These are phyloP conservation scores for Scotopteryx bipunctaria DNA, from an alignment of 2,888 invertebrate species.

Conservation along the genomic window DNA sequence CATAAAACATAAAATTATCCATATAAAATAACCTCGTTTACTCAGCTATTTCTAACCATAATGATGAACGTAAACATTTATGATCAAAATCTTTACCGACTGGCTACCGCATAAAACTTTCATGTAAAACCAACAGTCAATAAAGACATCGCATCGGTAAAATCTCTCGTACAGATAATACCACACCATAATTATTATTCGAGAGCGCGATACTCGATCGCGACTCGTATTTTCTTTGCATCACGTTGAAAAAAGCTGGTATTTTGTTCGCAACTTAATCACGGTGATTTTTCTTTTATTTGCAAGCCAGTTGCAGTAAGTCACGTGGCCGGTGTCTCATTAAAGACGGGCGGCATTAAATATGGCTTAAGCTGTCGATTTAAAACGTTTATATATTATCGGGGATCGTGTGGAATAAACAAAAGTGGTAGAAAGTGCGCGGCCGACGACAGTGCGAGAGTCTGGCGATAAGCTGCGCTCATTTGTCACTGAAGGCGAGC, in stretches of 20 bases:
- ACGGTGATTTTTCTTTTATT: conserved; percentile 46
- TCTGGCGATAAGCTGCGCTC: conserved; percentile 69
- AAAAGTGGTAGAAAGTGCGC: conserved; percentile 54
- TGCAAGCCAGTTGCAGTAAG: conserved; percentile 46
- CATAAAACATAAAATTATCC: background rate
- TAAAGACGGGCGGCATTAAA: conserved; percentile 53
- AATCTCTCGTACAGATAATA: conserved; percentile 65
- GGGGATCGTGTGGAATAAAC: conserved; percentile 43
- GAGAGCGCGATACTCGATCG: conserved; percentile 57
- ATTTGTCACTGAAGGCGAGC: conserved; percentile 76
- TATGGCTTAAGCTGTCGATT: conserved; percentile 42
- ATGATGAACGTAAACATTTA: conserved; percentile 23
- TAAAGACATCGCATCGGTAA: conserved; percentile 70
- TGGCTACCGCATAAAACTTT: conserved; percentile 21
- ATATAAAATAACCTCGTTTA: background rate
- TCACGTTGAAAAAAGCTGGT: conserved; percentile 47
- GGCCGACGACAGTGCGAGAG: conserved; percentile 51
- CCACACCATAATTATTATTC: conserved; percentile 68
- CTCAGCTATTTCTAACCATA: conserved; percentile 18
- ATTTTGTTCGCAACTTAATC: conserved; percentile 54
- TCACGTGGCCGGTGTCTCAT: conserved; percentile 58
- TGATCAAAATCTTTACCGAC: conserved; percentile 20
- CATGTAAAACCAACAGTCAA: conserved; percentile 50
- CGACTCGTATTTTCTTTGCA: conserved; percentile 49
- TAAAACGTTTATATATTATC: conserved; percentile 46